Base-by-base conservation (phyloP, 2,797 vertebrate species). In the Onychomys leucogaster region DNA sequence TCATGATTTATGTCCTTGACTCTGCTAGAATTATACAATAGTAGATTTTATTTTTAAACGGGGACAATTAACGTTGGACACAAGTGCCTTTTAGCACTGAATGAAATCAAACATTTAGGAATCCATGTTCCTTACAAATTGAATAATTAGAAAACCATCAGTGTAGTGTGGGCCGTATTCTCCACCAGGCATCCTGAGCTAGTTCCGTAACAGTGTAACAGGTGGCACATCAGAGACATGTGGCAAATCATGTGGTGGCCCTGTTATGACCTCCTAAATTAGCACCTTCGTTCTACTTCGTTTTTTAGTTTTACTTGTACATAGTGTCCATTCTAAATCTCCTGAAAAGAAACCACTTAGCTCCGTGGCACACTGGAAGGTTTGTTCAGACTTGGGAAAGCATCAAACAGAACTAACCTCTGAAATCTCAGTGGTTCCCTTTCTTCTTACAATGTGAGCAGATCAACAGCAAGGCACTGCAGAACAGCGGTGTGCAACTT, bases 31-130 rank as follows among this genome's bases (percentile, higher is more conserved):
- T 91, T 90, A 94, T 6, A 63, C 12, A 55, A 13, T 46, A 5
- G 63, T n/a, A 90, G 32, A 93, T 71, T 93, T 90, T 63, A 93
- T 46, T 88, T 87, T 87, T 83, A 94, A 86, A 77, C 11, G 67
- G 34, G 85, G 65, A 92, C 46, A 89, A 49, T 67, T 75, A 41
- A 13, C 76, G 78, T 43, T 76, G 57, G 57, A 97, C 93, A 78
- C 63, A 91, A 96, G 75, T 55, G 52, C 82, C 78, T 52, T 69
- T 87, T 81, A 57, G 82, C 91, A 90, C 76, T 93, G 88, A 97
- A 82, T 93, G 71, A 67, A 27, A 93, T 32, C 73, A 87, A 96
- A 78, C 52, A 37, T 37, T 80, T 86, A 77, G 7, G 32, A 71
- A 23, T 87, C 89, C 86, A 65, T 32, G 67, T 94, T 90, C 91